phyloP scores from a whole-genome alignment of 1,140 invertebrate species.

The Akabosia matsudoensis region DNA sequence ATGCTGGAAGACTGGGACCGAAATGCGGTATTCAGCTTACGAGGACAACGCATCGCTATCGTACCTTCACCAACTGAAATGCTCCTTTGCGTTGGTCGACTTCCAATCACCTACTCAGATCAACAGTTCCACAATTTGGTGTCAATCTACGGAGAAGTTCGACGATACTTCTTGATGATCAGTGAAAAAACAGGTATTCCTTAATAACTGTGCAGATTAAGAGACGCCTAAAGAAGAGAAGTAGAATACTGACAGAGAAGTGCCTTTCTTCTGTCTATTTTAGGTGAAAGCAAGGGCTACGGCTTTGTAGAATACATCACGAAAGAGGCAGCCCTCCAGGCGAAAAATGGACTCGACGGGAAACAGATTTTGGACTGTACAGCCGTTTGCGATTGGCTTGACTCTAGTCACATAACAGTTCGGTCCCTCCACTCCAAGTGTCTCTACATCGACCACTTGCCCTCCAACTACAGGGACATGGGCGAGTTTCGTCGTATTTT shows the following conservation, averaged over 20 bases:
- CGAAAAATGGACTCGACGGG: constrained; percentile 56
- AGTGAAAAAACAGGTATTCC: constrained; percentile 59
- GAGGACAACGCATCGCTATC: constrained; percentile 54
- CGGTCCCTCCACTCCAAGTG: constrained; percentile 58
- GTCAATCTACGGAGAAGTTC: constrained; percentile 54
- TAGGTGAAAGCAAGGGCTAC: constrained; percentile 60
- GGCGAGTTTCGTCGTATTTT: constrained; percentile 58
- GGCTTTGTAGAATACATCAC: constrained; percentile 61
- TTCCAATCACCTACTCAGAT: constrained; percentile 55
- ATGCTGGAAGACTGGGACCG: constrained; percentile 52
- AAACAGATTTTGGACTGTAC: constrained; percentile 51
- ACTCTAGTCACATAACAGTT: constrained; percentile 55
- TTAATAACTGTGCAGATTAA: too few species aligned
- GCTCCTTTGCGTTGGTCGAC: constrained; percentile 58
- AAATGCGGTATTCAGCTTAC: constrained; percentile 50
- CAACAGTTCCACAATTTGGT: constrained; percentile 56
- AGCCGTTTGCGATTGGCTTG: constrained; percentile 59
- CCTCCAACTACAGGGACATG: constrained; percentile 58
- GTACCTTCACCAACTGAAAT: constrained; percentile 56
- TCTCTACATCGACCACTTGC: constrained; percentile 57
- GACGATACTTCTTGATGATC: constrained; percentile 58
- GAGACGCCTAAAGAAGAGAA: too few species aligned
- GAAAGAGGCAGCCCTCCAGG: constrained; percentile 55
- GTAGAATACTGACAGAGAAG: not conserved
- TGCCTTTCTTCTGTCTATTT: constrained; percentile 24